phyloP scores from a whole-genome alignment of 2,797 vertebrate genomes.

The Danio albolineatus region DNA sequence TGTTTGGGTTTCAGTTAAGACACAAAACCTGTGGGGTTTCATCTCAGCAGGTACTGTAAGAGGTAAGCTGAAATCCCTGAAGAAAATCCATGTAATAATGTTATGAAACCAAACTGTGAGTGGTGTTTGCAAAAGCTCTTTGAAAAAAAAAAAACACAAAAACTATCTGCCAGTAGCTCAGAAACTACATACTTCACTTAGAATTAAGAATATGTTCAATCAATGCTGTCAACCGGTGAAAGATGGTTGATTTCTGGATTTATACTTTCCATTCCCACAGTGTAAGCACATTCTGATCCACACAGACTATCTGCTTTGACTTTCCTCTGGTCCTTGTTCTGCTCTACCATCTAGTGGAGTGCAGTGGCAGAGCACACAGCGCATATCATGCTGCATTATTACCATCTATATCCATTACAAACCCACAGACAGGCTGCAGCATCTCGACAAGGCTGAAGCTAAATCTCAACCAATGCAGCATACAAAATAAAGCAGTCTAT shows the following conservation, averaged over 20 bases:
- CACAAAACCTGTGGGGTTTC: too few relatives aligned
- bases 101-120: too few relatives aligned
- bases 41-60: too few relatives aligned
- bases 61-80: too few relatives aligned
- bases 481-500: neutral
- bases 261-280: neutral
- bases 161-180: too few relatives aligned
- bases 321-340: constrained; percentile 69
- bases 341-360: constrained; percentile 80
- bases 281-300: too few relatives aligned
- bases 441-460: neutral
- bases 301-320: neutral
- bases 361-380: constrained; percentile 24
- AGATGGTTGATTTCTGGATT: neutral
- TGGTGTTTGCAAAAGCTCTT: too few relatives aligned
- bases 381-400: neutral
- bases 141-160: too few relatives aligned
- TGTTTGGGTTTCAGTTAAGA: too few relatives aligned
- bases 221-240: neutral
- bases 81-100: too few relatives aligned
- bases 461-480: neutral
- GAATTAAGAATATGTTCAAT: too few relatives aligned
- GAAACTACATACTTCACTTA: too few relatives aligned
- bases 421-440: neutral
- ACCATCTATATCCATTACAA: neutral